Conservation (phyloP, 1,140 invertebrate genomes). For the Papilio polyxenes region DNA sequence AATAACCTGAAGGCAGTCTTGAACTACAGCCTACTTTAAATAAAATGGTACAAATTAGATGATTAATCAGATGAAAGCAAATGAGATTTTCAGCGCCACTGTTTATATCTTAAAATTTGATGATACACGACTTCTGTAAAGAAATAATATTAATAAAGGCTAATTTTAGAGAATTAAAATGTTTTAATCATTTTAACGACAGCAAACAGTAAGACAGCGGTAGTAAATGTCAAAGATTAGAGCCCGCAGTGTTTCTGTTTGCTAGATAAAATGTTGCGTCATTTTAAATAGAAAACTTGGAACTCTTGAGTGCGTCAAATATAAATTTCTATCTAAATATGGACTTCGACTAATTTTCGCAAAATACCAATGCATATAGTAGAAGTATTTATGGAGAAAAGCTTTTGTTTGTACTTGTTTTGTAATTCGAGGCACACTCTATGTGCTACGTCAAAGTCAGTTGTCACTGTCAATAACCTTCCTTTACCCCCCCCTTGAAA, state of each 20-base stretch:
- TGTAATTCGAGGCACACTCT: not conserved
- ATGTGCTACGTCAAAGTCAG: not conserved
- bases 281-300: not conserved
- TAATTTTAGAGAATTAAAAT: not conserved
- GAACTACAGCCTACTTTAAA: conserved; percentile 48
- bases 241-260: not conserved
- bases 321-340: not conserved
- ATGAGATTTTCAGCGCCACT: not conserved
- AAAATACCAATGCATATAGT: not conserved
- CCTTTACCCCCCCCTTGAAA: not conserved
- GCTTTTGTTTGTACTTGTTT: not conserved
- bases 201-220: not conserved
- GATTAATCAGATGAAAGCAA: not conserved
- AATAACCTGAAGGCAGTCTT: conserved; percentile 76
- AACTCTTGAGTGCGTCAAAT: not conserved
- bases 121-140: not conserved
- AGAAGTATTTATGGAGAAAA: not conserved
- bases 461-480: not conserved
- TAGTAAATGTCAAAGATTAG: not conserved
- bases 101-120: not conserved
- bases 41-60: conserved; percentile 40
- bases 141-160: conserved; percentile 23
- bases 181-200: conserved; percentile 5
- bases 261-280: not conserved
- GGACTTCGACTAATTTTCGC: not conserved